Base-by-base conservation (phyloP, 2,797 vertebrate species). In the Cirrhinus mrigala region DNA sequence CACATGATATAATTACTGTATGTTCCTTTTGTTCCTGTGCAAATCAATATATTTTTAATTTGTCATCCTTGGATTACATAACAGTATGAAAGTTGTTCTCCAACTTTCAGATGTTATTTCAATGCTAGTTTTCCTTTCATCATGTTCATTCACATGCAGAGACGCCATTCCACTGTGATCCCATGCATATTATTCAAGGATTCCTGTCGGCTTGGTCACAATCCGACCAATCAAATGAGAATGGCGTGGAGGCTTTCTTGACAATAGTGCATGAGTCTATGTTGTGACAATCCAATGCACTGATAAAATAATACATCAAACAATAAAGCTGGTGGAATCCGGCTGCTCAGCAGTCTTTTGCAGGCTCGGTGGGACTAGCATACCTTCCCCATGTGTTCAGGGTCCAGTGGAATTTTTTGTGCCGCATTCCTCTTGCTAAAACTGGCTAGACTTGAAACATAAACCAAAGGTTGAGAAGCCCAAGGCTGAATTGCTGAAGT, bases 291-390 rank as follows among this genome's bases (percentile, higher is more conserved):
- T 40, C 70, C 52, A 86, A 75, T 92, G 91, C 86, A 52, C 85
- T 86, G 85, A 92, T 91, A 88, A 91, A 84, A 86, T 84, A 85
- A 90, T 87, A 78, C 90, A 92, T 93, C 89, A 92, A 92, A 89
- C 89, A 90, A 90, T 89, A 87, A 85, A 89, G 90, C 86, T 91
- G 79, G 80, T 90, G 91, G 92, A 94, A 94, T 89, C 64, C 52
- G 86, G 73, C 78, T 44, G 46, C 60, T 86, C 77, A 84, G 80
- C 83, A 76, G 76, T 84, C 68, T 75, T 69, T 56, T 44, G 27
- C 10, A 66, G 10, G 22, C 70, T 48, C 44, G 71, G 33, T 76
- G 75, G 82, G 69, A 37, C 75, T 46, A 33, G 68, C 90, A 94
- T 92, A 89, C 88, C 83, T 4, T 85, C 60, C 84, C 75, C 40